Evolutionary conservation across 2,113 vertebrate species (phyloP), one percentile per base, ranked within the genome.

Genomic region (Myotis lucifugus): DNA sequence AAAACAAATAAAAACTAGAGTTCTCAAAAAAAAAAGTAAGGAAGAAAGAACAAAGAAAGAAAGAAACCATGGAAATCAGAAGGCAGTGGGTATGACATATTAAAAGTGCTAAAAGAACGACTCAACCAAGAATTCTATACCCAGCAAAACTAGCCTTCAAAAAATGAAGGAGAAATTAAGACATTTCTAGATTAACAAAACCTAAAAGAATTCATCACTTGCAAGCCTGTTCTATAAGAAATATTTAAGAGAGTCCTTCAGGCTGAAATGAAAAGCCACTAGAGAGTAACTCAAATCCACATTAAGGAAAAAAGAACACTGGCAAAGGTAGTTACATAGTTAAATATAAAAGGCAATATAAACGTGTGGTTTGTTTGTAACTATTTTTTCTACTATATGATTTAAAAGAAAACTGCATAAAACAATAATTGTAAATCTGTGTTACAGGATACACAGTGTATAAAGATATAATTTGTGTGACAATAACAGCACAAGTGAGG

Each of bases 71-170:
- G 37, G 25, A 64, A 18, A n/a, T 29, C 25, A 76, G 34, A 82
- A 89, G 6, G 15, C 69, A 77, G 21, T 54, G 21, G 12, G 6
- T 70, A 76, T 64, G 14, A 37, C 11, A 14, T 34, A 14, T 46
- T 67, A 19, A 86, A 92, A 95, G 59, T 82, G 13, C 32, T 92
- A 27, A 73, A 73, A 88, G 37, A 86, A 74, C 23, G 23, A 72
- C 46, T 87, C 69, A 87, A 72, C 8, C n/a, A 82, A 61, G 25
- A 91, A 86, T 92, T 82, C 56, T 90, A 82, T 76, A 76, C 19
- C 59, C 34, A 92, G 18, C 11, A 76, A 82, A 96, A 40, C 34
- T 86, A 76, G 19, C 40, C 37, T 76, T 89, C 56, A 74, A 52
- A 52, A 94, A 85, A 5, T 64, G 27, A 77, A 78, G 15, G n/a